These are phyloP conservation scores for Invenusta paracnida DNA, from an alignment of 2,888 invertebrate species.

Conservation along the genomic window DNA sequence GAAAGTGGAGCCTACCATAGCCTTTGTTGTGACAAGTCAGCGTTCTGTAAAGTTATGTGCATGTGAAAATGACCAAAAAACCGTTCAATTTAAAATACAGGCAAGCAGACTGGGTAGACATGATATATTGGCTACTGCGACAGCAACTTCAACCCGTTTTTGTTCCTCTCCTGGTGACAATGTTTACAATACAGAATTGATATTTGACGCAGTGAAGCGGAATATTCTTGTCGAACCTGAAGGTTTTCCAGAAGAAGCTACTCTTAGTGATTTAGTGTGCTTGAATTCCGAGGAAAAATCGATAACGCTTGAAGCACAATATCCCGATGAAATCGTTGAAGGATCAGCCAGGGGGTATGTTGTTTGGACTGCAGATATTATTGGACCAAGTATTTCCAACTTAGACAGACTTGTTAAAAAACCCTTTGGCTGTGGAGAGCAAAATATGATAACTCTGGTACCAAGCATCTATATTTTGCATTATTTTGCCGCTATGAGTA, in stretches of 20 bases:
- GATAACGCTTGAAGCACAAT: background rate
- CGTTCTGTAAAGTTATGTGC: background rate
- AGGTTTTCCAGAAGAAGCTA: constrained; percentile 1
- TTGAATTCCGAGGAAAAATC: background rate
- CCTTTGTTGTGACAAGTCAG: background rate
- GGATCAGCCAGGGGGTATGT: background rate
- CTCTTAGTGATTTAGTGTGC: background rate
- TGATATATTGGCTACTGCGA: background rate
- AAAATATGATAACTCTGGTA: constrained; percentile 36
- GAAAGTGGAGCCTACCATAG: background rate
- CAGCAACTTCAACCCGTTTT: background rate
- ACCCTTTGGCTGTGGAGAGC: constrained; percentile 36
- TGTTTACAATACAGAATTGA: background rate
- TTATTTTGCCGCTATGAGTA: constrained; percentile 5
- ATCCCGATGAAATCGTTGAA: constrained; percentile 4
- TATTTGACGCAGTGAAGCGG: constrained; percentile 2
- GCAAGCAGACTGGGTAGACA: background rate
- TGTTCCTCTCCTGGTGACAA: background rate
- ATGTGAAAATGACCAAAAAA: background rate
- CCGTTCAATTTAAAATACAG: background rate
- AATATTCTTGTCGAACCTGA: constrained; percentile 31
- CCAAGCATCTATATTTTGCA: constrained; percentile 33
- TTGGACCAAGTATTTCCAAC: constrained; percentile 20
- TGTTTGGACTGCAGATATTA: constrained; percentile 1
- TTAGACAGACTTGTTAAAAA: constrained; percentile 22